A percentile compares a stretch with the other conserved stretches of the same genome.
These are phyloP conservation scores for Poecilobothrus nobilitatus DNA, from an alignment of 2,888 invertebrate genomes.

Conservation along the genomic window DNA sequence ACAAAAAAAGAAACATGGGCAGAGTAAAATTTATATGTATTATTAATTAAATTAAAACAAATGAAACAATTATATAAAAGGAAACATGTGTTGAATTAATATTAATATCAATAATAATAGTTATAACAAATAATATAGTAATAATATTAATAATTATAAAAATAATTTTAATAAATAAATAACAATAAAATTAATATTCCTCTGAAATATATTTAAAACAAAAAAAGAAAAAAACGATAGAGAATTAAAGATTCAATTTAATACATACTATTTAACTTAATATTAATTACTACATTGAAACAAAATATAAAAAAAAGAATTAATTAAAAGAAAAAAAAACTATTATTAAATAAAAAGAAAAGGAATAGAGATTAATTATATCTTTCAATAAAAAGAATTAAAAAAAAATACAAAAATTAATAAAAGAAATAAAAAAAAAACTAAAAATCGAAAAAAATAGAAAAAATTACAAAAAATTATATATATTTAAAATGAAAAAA, in stretches of 20 bases:
- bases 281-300: neutral
- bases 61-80: neutral
- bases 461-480: neutral
- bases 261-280: neutral
- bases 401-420: neutral
- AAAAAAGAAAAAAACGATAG: neutral
- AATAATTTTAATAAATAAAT: neutral
- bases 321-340: neutral
- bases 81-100: neutral
- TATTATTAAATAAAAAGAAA: neutral
- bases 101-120: neutral
- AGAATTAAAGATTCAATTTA: neutral
- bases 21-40: neutral
- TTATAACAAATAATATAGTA: neutral
- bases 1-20: neutral
- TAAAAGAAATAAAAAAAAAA: too few species aligned
- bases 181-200: neutral
- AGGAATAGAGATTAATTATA: neutral
- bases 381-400: neutral
- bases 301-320: neutral
- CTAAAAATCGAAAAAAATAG: neutral
- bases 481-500: neutral
- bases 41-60: slow-evolving; percentile 5
- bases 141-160: neutral
- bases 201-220: neutral